Base-by-base conservation (phyloP, 2,888 invertebrate genomes). In the Theodoxus fluviatilis region DNA sequence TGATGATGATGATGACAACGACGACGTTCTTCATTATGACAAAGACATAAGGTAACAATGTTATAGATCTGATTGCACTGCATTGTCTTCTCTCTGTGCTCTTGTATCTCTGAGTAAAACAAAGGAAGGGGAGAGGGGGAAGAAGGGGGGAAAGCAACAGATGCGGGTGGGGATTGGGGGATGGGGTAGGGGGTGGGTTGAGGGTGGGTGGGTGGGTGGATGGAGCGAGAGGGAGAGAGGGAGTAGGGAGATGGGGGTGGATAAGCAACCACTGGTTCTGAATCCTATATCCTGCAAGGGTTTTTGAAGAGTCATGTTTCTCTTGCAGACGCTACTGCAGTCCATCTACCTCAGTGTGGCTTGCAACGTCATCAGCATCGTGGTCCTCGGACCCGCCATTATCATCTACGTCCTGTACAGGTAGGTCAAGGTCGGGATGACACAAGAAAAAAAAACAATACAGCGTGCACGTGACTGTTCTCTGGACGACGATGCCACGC, bases 371-470 rank as follows among this genome's bases (percentile, higher is more conserved):
- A 76, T 78, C 67, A 84, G 83, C 70, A 73, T 84, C n/a, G 68
- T 79, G 1, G 67, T 81, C 0, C 78, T 85, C 0, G 66, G 82
- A 1, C 84, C 83, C 3, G 80, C 84, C 4, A 76, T 83, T 12
- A 57, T 75, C 28, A 81, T 85, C 55, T 84, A 84, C 68, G 35
- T 81, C 12, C 59, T 74, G n/a, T 84, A 82, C 77, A 82, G 80
- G 84, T 84, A 74, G 71, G 78, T 71, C 37, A n/a, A n/a, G n/a
- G n/a, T n/a, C n/a, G n/a, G n/a, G n/a, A n/a, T n/a, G n/a, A n/a
- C n/a, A n/a, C n/a, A n/a, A n/a, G n/a, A n/a, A n/a, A n/a, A n/a
- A n/a, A n/a, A n/a, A n/a, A n/a, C n/a, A n/a, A n/a, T n/a, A n/a
- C n/a, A n/a, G n/a, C n/a, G n/a, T n/a, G n/a, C n/a, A n/a, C n/a